Conservation (phyloP, 2,888 invertebrate genomes). For the Andrena trimmerana region DNA sequence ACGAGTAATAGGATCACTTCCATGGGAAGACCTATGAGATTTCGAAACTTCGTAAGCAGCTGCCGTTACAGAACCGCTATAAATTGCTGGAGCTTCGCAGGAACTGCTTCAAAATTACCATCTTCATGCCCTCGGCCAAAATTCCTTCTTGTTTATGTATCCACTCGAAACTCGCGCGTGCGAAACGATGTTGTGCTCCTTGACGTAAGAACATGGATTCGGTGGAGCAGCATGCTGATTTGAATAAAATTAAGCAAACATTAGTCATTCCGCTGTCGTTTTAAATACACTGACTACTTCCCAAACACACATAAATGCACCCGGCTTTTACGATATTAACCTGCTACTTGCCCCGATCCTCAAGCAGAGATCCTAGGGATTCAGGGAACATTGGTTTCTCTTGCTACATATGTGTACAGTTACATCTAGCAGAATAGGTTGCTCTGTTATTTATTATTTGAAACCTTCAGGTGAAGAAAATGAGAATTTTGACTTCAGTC, state of each 20-base stretch:
- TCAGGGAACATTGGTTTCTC: no score
- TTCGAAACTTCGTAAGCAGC: conserved; percentile 56
- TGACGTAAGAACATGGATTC: conserved; percentile 6
- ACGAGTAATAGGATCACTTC: conserved; percentile 57
- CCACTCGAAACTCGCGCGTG: conserved; percentile 12
- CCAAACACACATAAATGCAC: no score
- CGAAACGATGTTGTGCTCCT: conserved; percentile 2
- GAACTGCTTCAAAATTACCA: conserved; percentile 54
- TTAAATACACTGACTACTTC: no score
- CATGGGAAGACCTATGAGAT: conserved; percentile 49
- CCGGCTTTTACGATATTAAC: no score
- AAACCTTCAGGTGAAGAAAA: no score
- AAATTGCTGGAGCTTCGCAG: conserved; percentile 50
- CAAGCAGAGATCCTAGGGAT: no score
- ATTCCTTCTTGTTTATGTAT: conserved; percentile 34
- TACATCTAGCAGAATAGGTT: no score
- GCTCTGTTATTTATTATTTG: no score
- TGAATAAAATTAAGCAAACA: conserved; percentile 7
- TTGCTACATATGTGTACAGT: no score
- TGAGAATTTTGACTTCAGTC: no score
- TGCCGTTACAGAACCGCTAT: conserved; percentile 50
- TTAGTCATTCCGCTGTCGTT: background rate
- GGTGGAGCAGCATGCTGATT: background rate
- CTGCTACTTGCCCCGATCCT: no score
- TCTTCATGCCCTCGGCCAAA: conserved; percentile 24